These are phyloP conservation scores for Pachycephala philippinensis DNA, from an alignment of 2,113 vertebrate species.

Conservation along the genomic window DNA sequence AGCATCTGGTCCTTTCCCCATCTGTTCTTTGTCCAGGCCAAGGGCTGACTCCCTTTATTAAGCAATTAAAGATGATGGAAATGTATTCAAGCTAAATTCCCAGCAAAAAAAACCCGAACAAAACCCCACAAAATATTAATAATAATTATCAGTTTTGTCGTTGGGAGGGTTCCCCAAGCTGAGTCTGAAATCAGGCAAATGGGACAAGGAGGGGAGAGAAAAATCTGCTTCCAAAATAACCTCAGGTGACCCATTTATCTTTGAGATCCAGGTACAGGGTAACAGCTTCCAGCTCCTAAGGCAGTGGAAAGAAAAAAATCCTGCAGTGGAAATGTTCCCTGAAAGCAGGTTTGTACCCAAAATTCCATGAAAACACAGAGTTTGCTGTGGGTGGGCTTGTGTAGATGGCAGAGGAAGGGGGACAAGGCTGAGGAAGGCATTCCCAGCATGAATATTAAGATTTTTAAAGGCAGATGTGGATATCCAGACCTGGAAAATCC, in stretches of 20 bases:
- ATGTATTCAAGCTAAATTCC: neutral
- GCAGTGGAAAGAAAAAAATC: neutral
- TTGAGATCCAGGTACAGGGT: neutral
- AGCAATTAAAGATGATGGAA: neutral
- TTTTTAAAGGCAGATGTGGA: neutral
- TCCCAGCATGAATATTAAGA: neutral
- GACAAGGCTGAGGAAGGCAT: neutral
- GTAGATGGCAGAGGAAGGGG: neutral
- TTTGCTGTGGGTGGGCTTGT: neutral
- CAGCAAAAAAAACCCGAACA: fast-evolving
- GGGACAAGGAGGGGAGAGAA: neutral
- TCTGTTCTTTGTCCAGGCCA: neutral
- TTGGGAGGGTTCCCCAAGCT: neutral
- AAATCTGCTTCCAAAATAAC: neutral
- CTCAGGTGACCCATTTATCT: neutral
- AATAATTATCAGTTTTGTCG: neutral
- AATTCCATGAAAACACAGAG: neutral
- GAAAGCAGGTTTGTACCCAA: neutral
- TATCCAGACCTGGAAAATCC: neutral
- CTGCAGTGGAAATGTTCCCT: neutral
- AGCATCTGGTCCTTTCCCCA: neutral
- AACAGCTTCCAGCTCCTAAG: neutral
- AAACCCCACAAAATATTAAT: neutral
- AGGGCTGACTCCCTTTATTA: neutral
- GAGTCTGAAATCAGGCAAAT: neutral